These are phyloP conservation scores for Sebastes hubbsi DNA, from an alignment of 2,797 vertebrate species.

Conservation along the genomic window DNA sequence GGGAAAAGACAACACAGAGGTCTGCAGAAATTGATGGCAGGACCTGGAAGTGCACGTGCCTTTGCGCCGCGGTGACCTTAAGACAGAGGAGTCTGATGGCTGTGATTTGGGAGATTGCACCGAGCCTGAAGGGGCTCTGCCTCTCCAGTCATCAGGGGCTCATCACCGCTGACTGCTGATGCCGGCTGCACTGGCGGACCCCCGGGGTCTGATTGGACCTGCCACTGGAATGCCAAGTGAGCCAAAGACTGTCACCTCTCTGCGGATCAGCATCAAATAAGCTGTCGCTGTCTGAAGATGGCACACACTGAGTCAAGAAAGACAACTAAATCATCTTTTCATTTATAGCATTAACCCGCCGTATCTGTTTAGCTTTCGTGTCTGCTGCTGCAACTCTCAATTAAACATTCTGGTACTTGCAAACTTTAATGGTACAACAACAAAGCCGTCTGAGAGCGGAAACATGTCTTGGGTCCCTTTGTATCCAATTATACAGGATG, in stretches of 20 bases:
- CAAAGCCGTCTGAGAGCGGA: slow-evolving; percentile 44
- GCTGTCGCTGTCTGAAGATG: background rate
- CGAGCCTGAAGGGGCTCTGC: slow-evolving; percentile 35
- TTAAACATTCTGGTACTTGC: slow-evolving; percentile 17
- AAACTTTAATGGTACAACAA: slow-evolving; percentile 30
- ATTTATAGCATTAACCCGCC: background rate
- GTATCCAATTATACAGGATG: slow-evolving; percentile 63
- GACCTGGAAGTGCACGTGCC: slow-evolving; percentile 22
- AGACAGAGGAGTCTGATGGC: slow-evolving; percentile 48
- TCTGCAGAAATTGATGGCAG: slow-evolving; percentile 30
- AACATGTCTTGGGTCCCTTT: slow-evolving; percentile 46
- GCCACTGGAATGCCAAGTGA: slow-evolving; percentile 58
- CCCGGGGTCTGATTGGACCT: slow-evolving; percentile 52
- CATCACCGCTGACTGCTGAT: slow-evolving; percentile 58
- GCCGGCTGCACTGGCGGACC: slow-evolving; percentile 35
- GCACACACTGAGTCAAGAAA: background rate
- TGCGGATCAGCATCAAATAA: slow-evolving; percentile 28
- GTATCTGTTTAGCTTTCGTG: background rate
- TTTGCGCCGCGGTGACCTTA: slow-evolving; percentile 45
- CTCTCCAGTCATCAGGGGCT: slow-evolving; percentile 53
- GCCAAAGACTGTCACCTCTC: slow-evolving; percentile 25
- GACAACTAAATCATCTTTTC: slow-evolving; percentile 5
- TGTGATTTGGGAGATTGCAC: slow-evolving; percentile 61
- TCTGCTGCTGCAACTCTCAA: background rate
- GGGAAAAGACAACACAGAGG: background rate